phyloP scores from a whole-genome alignment of 2,888 invertebrate genomes.

The Adineta ricciae region DNA sequence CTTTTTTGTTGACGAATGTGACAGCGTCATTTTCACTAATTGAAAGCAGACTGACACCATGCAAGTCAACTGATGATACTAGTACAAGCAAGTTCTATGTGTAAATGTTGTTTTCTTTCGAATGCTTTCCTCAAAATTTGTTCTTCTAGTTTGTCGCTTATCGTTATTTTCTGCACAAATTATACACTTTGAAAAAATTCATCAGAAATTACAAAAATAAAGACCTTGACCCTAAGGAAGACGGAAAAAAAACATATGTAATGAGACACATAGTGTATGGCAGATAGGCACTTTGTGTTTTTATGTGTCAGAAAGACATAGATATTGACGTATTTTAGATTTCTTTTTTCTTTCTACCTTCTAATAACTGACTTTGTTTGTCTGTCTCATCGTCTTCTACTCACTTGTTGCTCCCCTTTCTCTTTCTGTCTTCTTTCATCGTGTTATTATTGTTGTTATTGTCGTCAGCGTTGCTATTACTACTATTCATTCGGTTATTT shows the following conservation, averaged over 20 bases:
- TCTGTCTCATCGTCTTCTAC: background rate
- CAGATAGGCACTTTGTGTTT: background rate
- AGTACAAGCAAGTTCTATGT: background rate
- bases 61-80: background rate
- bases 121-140: no score
- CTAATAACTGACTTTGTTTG: background rate
- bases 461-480: conserved; percentile 8
- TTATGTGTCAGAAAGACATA: background rate
- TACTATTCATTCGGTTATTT: background rate
- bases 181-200: background rate
- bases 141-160: background rate
- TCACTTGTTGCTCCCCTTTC: background rate
- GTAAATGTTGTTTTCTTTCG: no score
- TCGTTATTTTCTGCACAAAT: background rate
- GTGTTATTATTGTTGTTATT: background rate
- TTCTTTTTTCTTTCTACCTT: background rate
- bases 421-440: background rate
- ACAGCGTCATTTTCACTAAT: background rate
- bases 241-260: background rate
- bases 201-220: background rate
- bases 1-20: background rate
- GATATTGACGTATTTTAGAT: background rate
- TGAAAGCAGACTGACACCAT: background rate
- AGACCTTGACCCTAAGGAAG: background rate
- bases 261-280: background rate